phyloP scores from a whole-genome alignment of 1,140 invertebrate genomes.

The Atopsyche davidsoni region DNA sequence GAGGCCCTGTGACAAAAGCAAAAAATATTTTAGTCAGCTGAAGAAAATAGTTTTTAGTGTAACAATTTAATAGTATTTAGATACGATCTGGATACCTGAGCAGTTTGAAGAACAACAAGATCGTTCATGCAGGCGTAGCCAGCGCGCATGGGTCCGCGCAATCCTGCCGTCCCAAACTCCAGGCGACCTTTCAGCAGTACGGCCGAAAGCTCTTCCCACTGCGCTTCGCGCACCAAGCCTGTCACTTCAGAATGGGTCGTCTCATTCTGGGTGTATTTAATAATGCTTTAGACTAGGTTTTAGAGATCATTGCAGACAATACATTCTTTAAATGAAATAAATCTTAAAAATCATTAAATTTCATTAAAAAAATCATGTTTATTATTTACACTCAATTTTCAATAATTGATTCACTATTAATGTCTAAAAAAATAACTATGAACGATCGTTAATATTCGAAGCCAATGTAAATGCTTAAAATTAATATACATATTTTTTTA shows the following conservation, averaged over 20 bases:
- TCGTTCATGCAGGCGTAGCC: conserved; percentile 96
- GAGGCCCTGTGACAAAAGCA: conserved; percentile 58
- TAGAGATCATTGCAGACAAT: background rate
- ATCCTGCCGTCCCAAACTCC: conserved; percentile 84
- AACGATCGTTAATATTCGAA: no score
- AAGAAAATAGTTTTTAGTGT: background rate
- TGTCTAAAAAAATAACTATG: no score
- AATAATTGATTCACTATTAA: no score
- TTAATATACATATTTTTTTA: no score
- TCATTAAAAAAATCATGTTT: background rate
- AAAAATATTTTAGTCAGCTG: conserved; percentile 6
- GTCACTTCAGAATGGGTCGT: conserved; percentile 46
- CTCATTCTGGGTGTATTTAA: conserved; percentile 33
- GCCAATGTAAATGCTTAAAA: no score
- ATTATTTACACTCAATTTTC: no score
- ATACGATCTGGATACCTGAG: no score
- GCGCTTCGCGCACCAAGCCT: conserved; percentile 43
- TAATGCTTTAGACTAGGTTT: background rate
- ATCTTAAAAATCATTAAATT: background rate
- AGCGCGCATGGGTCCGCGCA: conserved; percentile 86
- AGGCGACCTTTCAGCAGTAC: conserved; percentile 61
- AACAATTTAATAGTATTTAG: background rate
- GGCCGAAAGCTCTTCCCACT: conserved; percentile 49
- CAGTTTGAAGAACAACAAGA: conserved; percentile 93
- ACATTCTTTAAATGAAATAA: background rate